Percentiles rank a stretch among this genome's conserved stretches.
These are phyloP conservation scores for Drosophila ambigua DNA, from an alignment of 1,140 invertebrate species.

Conservation along the genomic window DNA sequence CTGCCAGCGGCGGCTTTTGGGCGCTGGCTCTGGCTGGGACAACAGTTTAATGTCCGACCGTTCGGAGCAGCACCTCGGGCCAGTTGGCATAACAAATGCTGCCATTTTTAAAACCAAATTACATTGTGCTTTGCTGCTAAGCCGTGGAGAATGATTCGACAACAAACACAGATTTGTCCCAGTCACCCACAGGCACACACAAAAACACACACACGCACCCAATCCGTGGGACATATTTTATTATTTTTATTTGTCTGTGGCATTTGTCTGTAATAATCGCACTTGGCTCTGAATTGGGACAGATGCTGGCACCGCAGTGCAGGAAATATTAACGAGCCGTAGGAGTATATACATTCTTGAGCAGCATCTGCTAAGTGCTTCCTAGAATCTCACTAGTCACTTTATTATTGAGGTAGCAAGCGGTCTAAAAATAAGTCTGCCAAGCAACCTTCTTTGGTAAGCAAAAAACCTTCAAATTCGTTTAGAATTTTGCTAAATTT, in stretches of 20 bases:
- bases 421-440: too few relatives aligned
- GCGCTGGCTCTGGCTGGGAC: conserved; percentile 23
- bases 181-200: conserved; percentile 12
- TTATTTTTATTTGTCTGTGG: conserved; percentile 44
- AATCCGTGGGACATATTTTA: conserved; percentile 43
- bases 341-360: too few relatives aligned
- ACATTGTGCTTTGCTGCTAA: conserved; percentile 16
- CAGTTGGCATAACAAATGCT: conserved; percentile 63
- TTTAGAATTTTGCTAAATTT: too few relatives aligned
- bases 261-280: conserved; percentile 22
- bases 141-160: conserved; percentile 45
- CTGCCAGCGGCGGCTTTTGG: neutral
- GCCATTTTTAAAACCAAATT: conserved; percentile 66
- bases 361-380: too few relatives aligned
- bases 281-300: too few relatives aligned
- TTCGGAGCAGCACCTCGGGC: conserved; percentile 39
- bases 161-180: conserved; percentile 63
- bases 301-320: too few relatives aligned
- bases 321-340: too few relatives aligned
- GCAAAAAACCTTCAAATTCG: too few relatives aligned
- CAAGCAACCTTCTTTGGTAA: too few relatives aligned
- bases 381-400: too few relatives aligned
- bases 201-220: conserved; percentile 6
- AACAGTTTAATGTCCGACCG: conserved; percentile 66
- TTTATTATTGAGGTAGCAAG: too few relatives aligned